Evolutionary conservation across 2,797 vertebrate genomes (phyloP).

Genomic region (Chrysocyon brachyurus): DNA sequence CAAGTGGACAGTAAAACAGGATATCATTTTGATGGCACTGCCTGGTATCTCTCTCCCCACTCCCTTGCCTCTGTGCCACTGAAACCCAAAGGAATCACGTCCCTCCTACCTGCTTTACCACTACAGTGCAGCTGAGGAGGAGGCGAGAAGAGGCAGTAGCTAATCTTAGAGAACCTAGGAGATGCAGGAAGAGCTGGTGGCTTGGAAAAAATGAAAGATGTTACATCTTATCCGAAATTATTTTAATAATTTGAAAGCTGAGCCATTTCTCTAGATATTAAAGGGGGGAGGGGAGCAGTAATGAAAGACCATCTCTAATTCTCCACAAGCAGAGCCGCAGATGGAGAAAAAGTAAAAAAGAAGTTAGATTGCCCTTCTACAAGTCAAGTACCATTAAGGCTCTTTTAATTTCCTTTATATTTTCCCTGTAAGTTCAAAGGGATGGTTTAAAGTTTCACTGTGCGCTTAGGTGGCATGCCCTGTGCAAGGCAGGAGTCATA

Average conservation of each 20-base stretch:
- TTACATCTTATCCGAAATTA: constrained; percentile 13
- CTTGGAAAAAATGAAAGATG: constrained; percentile 29
- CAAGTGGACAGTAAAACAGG: neutral
- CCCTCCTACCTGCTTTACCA: neutral
- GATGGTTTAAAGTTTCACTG: constrained; percentile 1
- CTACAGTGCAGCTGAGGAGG: neutral
- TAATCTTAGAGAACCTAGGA: constrained; percentile 23
- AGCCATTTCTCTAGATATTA: constrained; percentile 63
- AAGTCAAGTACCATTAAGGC: constrained; percentile 37
- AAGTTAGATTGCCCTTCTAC: constrained; percentile 47
- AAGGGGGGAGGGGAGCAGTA: neutral
- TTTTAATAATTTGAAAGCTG: constrained; percentile 71
- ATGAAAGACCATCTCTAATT: constrained; percentile 69
- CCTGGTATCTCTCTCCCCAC: neutral
- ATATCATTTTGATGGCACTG: neutral
- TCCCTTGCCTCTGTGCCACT: neutral
- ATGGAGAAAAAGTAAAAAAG: constrained; percentile 66
- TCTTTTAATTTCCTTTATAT: constrained; percentile 59
- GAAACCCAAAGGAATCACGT: neutral
- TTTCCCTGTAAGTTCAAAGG: constrained; percentile 66
- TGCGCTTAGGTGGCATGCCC: neutral
- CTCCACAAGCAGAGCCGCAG: constrained; percentile 51
- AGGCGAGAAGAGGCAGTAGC: neutral
- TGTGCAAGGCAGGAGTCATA: neutral
- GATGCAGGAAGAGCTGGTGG: constrained; percentile 2